Base-by-base conservation (phyloP, 1,140 invertebrate species). In the Halesus radiatus region DNA sequence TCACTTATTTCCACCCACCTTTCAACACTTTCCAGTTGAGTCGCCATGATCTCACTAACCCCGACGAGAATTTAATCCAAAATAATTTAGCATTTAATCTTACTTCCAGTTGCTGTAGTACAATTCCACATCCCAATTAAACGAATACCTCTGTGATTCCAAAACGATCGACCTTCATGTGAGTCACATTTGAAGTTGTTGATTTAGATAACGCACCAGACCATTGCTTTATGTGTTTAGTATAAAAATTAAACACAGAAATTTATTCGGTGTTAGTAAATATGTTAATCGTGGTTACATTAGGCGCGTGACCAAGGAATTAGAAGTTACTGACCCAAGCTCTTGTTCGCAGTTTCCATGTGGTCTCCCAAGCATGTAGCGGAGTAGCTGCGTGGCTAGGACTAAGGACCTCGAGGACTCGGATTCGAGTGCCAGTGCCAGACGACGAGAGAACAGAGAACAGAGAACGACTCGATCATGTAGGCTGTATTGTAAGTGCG, bases 341-440 rank as follows among this genome's bases (percentile, higher is more conserved):
- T 66, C 29, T 66, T 4, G 23, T 32, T 15, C 62, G 26, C 1
- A n/a, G 29, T 29, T 26, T 22, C 62, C 62, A 26, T 32, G 62
- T 26, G 62, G 62, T 16, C 62, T 29, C 26, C 45, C 68, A 50
- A 20, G 68, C 68, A 72, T 72, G 37, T 23, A 66, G 29, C 68
- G 7, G n/a, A 45, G 37, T 18, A 26, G 66, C 15, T n/a, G 45
- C n/a, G n/a, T 72, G 15, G 32, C 10, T 45, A 45, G 37, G 37
- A 45, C 37, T 45, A 45, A 45, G 32, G n/a, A 72, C 68, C 32
- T 18, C 68, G 18, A 72, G 68, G 68, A 72, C 37, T 72, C 32
- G 5, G 8, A 45, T 45, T 74, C 72, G 32, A 74, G 18, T 32
- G 8, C 72, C 72, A 75, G 72, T n/a, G n/a, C n/a, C n/a, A n/a